These are phyloP conservation scores for Phaedon cochleariae DNA, from an alignment of 2,888 invertebrate species.

Conservation along the genomic window DNA sequence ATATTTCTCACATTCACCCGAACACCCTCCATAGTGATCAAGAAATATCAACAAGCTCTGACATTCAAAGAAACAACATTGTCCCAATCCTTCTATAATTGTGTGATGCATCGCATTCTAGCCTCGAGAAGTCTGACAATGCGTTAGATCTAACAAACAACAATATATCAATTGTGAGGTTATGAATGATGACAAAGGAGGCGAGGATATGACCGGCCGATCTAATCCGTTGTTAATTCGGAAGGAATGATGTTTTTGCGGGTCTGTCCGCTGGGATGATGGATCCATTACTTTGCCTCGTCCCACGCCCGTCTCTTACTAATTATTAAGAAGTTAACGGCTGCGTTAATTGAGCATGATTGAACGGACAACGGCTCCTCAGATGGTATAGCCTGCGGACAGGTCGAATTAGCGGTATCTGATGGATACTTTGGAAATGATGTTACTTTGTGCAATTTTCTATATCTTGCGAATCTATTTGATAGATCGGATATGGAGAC, in stretches of 20 bases:
- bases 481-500: too few relatives aligned
- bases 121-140: not conserved
- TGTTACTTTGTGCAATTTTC: not conserved
- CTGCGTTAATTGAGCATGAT: constrained; percentile 61
- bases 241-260: constrained; percentile 53
- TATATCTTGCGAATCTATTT: not conserved
- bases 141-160: not conserved
- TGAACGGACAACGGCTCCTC: constrained; percentile 52
- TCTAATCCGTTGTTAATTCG: constrained; percentile 47
- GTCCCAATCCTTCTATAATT: too few relatives aligned
- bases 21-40: too few relatives aligned
- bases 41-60: too few relatives aligned
- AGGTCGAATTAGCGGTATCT: not conserved
- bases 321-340: constrained; percentile 61
- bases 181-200: constrained; percentile 54
- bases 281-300: constrained; percentile 64
- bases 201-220: constrained; percentile 39
- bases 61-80: too few relatives aligned
- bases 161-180: constrained; percentile 52
- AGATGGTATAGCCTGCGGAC: constrained; percentile 10
- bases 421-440: not conserved
- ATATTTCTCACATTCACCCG: too few relatives aligned
- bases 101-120: not conserved
- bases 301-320: constrained; percentile 55
- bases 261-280: constrained; percentile 62